Percentiles rank a stretch among this genome's conserved stretches.
Evolutionary conservation across 23 tunicate species (phyloP).

Genomic region (Clavelina lepadiformis): DNA sequence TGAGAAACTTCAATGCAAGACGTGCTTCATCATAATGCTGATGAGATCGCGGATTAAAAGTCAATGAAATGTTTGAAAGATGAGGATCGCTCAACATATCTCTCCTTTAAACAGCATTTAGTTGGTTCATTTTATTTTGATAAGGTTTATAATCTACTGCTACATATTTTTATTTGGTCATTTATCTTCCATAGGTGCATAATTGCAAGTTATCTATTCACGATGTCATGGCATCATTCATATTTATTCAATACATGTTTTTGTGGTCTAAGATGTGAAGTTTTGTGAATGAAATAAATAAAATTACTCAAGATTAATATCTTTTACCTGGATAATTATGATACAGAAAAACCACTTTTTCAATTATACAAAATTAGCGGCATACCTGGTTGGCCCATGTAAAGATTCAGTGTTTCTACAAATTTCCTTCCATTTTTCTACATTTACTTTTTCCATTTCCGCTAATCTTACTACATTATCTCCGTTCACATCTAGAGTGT

Average conservation of each 20-base stretch:
- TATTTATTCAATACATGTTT: too few species aligned
- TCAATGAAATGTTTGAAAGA: background rate
- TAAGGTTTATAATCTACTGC: too few species aligned
- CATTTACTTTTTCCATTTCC: slow-evolving; percentile 15
- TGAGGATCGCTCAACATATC: background rate
- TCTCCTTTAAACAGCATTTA: background rate
- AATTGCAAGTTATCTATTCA: too few species aligned
- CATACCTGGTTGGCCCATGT: slow-evolving; percentile 65
- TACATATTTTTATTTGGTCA: too few species aligned
- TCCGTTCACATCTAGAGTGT: slow-evolving; percentile 15
- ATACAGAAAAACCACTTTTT: too few species aligned
- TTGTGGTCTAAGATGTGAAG: too few species aligned
- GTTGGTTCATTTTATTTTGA: background rate
- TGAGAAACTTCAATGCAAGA: background rate
- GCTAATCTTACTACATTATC: slow-evolving; percentile 12
- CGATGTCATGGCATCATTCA: too few species aligned
- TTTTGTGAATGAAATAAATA: too few species aligned
- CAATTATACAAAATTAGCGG: too few species aligned
- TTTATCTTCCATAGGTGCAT: too few species aligned
- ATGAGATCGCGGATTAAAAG: slow-evolving; percentile 1
- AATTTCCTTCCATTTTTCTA: slow-evolving; percentile 50
- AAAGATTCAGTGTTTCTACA: slow-evolving; percentile 35
- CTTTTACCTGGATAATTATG: too few species aligned
- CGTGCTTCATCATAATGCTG: background rate
- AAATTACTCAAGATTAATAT: too few species aligned